Base-by-base conservation (phyloP, 2,113 vertebrate species). In the Ochotona princeps region DNA sequence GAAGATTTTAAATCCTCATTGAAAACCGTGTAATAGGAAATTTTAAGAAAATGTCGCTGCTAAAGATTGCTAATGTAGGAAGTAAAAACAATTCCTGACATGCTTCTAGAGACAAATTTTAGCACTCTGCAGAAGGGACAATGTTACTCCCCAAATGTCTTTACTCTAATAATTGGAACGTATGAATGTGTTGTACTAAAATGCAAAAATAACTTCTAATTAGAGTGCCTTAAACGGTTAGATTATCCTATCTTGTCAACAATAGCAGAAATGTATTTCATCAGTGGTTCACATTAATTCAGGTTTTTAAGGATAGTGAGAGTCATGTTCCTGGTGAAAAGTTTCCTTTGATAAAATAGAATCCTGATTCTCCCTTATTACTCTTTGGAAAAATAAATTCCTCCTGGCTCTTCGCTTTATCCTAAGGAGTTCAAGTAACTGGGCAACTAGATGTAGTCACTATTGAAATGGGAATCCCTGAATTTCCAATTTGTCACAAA, bases 101-200 rank as follows among this genome's bases (percentile, higher is more conserved):
- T 76, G 15, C 32, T 76, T 72, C n/a, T 83, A 67, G 70, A 85
- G 86, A 65, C 20, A 14, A 88, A 87, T 90, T 95, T 96, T 80
- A 90, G 54, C 32, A 67, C 92, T 97, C 83, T 95, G 5, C 8
- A 32, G 5, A 23, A 49, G 57, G 38, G 38, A 51, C 38, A 69
- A 20, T 35, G 72, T 25, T 21, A 8, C 14, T 2, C 57, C 8
- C 44, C 6, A 14, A 25, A 54, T 25, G 9, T 38, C 20, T 11
- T 51, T 51, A 1, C 2, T 18, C 15, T 49, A 47, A 70, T 73
- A 32, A 15, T 5, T 26, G 14, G 20, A 47, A 8, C 14, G 0
- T 70, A 25, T 79, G 28, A 32, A 30, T 69, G 23, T 65, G 23
- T 30, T 66, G 66, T 28, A 15, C 9, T 84, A 26, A 70, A 60